These are phyloP conservation scores for Apotomis betuletana DNA, from an alignment of 2,888 invertebrate genomes.

Conservation along the genomic window DNA sequence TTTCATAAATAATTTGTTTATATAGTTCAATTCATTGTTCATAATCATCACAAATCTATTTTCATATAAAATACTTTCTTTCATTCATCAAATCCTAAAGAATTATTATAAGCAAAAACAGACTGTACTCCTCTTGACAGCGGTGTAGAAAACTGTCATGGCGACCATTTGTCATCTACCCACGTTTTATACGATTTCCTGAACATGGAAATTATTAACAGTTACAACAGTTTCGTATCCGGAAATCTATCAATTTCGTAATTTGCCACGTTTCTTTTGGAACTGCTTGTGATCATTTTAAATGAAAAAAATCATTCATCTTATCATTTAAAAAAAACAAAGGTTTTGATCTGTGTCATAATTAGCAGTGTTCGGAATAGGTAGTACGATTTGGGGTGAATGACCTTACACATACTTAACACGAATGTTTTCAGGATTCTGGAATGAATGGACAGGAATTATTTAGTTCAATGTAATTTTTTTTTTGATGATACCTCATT, in stretches of 20 bases:
- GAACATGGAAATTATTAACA: conserved; percentile 39
- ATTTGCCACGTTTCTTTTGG: conserved; percentile 9
- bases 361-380: not conserved
- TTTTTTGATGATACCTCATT: no score
- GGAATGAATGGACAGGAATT: no score
- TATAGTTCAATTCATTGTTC: no score
- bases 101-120: conserved; percentile 44
- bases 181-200: conserved; percentile 45
- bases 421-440: no score
- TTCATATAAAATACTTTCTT: conserved; percentile 6
- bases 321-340: no score
- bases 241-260: conserved; percentile 20
- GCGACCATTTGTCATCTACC: conserved; percentile 48
- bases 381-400: no score
- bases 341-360: not conserved
- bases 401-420: no score
- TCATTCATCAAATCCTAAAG: conserved; percentile 43
- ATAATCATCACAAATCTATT: conserved; percentile 16
- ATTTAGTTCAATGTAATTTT: no score
- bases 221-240: conserved; percentile 21
- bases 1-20: no score
- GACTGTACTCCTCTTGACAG: conserved; percentile 42
- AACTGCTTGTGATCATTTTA: not conserved
- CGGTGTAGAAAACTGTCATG: conserved; percentile 40
- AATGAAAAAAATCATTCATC: no score